Evolutionary conservation across 2,888 invertebrate genomes (phyloP).

Genomic region (Drosophila parthenogenetica): DNA sequence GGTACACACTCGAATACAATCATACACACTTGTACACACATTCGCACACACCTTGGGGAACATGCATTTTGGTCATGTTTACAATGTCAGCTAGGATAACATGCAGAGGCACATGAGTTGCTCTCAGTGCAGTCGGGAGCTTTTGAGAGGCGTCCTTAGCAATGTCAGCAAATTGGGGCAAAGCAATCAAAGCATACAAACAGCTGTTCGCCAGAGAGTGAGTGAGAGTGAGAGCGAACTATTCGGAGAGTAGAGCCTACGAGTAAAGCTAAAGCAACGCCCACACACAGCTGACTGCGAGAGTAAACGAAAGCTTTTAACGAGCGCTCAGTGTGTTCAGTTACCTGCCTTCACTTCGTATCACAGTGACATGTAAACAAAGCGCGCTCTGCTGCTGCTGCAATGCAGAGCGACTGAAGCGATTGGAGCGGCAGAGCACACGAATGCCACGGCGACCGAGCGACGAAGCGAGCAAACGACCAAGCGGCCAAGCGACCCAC

Average conservation of each 20-base stretch:
- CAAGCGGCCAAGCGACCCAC: conserved; percentile 53
- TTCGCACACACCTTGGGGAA: conserved; percentile 61
- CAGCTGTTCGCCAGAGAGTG: conserved; percentile 62
- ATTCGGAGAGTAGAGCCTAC: background rate
- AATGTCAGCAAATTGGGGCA: conserved; percentile 74
- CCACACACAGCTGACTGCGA: conserved; percentile 56
- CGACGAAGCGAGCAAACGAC: conserved; percentile 28
- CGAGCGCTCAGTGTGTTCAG: conserved; percentile 24
- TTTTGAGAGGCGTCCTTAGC: conserved; percentile 60
- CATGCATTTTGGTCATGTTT: conserved; percentile 79
- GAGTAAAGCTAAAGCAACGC: conserved; percentile 41
- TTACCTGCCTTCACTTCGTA: conserved; percentile 29
- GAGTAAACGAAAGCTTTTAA: conserved; percentile 41
- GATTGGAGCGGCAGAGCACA: background rate
- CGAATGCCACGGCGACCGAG: conserved; percentile 26
- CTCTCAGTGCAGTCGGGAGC: conserved; percentile 49
- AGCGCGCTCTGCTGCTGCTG: conserved; percentile 34
- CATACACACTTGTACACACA: conserved; percentile 14
- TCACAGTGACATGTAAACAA: conserved; percentile 49
- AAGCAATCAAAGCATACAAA: conserved; percentile 43
- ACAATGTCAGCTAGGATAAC: conserved; percentile 78
- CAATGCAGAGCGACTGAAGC: conserved; percentile 60
- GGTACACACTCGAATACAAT: conserved; percentile 5
- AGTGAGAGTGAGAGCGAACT: background rate
- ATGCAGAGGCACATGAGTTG: conserved; percentile 47